Evolutionary conservation across 2,797 vertebrate genomes (phyloP).

Genomic region (Neomorphus geoffroyi): DNA sequence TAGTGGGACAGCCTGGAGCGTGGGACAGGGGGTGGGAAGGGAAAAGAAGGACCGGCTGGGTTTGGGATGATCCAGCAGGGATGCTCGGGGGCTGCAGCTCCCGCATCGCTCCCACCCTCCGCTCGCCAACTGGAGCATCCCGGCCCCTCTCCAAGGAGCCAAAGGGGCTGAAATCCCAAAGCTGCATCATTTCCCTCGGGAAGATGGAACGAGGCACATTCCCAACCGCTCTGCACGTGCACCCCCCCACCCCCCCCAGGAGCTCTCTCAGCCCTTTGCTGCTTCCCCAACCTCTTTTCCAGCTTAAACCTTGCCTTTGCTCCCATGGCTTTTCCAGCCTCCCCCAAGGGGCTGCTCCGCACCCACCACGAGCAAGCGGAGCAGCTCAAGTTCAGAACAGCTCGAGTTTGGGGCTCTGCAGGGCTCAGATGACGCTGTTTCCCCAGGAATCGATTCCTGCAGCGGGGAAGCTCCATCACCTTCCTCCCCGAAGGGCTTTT

Average conservation of each 20-base stretch:
- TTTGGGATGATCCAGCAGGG: neutral
- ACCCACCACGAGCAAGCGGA: neutral
- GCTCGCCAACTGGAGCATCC: neutral
- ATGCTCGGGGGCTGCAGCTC: neutral
- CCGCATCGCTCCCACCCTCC: neutral
- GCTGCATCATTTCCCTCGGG: neutral
- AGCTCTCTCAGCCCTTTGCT: neutral
- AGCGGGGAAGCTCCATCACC: rapidly evolving
- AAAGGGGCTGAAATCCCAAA: neutral
- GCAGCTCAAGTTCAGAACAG: too few relatives aligned
- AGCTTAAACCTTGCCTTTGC: neutral
- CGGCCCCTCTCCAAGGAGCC: neutral
- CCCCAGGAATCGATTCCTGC: neutral
- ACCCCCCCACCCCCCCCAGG: rapidly evolving
- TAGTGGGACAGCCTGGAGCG: neutral
- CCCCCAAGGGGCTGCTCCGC: rapidly evolving
- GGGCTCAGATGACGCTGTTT: neutral
- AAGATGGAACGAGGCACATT: neutral
- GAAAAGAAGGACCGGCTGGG: too few relatives aligned
- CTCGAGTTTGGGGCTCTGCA: neutral
- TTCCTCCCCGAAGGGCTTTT: neutral
- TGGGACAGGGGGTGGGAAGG: rapidly evolving
- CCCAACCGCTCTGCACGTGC: rapidly evolving
- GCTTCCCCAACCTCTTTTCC: neutral
- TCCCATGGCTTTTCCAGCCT: neutral